Evolutionary conservation across 2,888 invertebrate species (phyloP).

Genomic region (Himalopsyche japonica): DNA sequence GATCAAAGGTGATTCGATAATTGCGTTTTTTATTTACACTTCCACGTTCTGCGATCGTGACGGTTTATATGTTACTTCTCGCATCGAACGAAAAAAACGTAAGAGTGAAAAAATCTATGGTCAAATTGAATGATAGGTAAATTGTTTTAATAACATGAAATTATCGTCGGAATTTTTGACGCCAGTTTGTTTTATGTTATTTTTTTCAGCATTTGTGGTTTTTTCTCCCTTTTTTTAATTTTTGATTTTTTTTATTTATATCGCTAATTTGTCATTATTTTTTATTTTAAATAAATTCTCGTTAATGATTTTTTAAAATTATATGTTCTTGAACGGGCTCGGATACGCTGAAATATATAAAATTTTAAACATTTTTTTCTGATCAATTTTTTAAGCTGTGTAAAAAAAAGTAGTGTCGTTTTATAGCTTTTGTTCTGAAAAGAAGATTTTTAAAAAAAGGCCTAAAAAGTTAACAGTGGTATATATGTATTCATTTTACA

Average conservation of each 20-base stretch:
- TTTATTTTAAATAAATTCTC: not conserved
- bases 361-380: no score
- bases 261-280: not conserved
- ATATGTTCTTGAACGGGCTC: no score
- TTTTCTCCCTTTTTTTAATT: not conserved
- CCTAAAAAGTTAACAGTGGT: no score
- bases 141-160: constrained; percentile 31
- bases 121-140: constrained; percentile 32
- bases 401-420: no score
- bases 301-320: no score
- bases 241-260: not conserved
- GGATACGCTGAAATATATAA: no score
- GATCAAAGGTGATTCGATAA: constrained; percentile 31
- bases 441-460: no score
- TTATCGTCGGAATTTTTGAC: constrained; percentile 23
- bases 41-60: constrained; percentile 36
- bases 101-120: constrained; percentile 5
- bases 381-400: no score
- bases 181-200: not conserved
- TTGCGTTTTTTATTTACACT: constrained; percentile 33
- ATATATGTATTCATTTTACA: no score
- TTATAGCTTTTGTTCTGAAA: no score
- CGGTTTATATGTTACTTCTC: constrained; percentile 13
- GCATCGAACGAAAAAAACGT: not conserved
- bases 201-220: not conserved